phyloP scores from a whole-genome alignment of 2,888 invertebrate genomes.

The Gandaritis pyraliata region DNA sequence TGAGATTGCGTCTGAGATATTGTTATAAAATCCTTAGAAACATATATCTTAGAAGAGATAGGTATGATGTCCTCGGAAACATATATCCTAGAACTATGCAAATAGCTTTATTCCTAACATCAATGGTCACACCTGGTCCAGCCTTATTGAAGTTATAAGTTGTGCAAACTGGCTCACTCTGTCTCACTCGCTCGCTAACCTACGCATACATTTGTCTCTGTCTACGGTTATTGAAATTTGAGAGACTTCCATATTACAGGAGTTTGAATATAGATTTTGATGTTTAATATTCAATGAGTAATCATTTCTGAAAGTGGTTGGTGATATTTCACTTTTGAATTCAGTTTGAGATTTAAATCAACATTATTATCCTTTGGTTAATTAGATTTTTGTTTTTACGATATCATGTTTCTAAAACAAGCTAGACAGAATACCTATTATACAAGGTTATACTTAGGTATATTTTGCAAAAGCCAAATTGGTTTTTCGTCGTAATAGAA shows the following conservation, averaged over 20 bases:
- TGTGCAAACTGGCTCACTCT: conserved; percentile 70
- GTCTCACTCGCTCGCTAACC: conserved; percentile 55
- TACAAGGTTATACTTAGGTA: no score
- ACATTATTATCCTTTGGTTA: conserved; percentile 15
- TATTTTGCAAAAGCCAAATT: conserved; percentile 8
- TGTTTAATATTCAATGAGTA: conserved; percentile 35
- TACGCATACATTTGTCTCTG: conserved; percentile 55
- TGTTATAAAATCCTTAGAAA: no score
- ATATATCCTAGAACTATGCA: conserved; percentile 62
- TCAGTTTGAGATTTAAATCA: conserved; percentile 25
- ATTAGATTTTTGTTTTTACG: conserved; percentile 10
- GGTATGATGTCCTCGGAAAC: conserved; percentile 36
- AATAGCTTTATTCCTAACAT: conserved; percentile 69
- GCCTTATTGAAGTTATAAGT: conserved; percentile 83
- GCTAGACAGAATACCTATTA: no score
- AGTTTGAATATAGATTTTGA: conserved; percentile 43
- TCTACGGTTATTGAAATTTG: conserved; percentile 63
- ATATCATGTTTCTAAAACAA: conserved; percentile 5
- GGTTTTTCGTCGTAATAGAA: conserved; percentile 8
- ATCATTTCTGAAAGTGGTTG: conserved; percentile 31
- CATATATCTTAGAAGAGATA: background rate
- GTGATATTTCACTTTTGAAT: conserved; percentile 28
- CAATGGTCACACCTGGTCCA: conserved; percentile 76
- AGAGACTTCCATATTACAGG: conserved; percentile 43
- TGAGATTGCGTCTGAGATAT: no score